Evolutionary conservation across 2,888 invertebrate species (phyloP), one percentile per base, ranked within the genome.

Genomic region (Ochlodes sylvanus): DNA sequence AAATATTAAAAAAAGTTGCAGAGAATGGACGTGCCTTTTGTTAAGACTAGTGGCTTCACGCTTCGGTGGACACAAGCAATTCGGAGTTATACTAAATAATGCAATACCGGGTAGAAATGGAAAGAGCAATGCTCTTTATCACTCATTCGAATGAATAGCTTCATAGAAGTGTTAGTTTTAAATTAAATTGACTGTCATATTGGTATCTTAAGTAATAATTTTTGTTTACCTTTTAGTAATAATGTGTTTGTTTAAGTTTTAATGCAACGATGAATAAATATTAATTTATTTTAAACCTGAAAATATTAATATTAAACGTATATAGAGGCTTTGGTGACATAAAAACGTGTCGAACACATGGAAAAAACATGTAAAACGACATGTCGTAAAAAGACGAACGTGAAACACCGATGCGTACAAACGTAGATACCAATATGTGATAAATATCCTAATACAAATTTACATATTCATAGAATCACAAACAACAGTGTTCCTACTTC

Each of bases 1-100:
- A 34, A 55, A 67, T 67, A 67, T 67, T 67, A 67, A 67, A 60
- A 67, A 60, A 60, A 66, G 66, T 58, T 27, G 52, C 15, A 54
- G 55, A 38, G 67, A 67, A 67, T 55, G 32, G 34, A 56, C 56
- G 42, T 21, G 54, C 38, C 67, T 67, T 67, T 55, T 67, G 60
- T 67, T 61, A 19, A 34, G 60, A 21, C 27, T 42, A 41, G 54
- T 42, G 19, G 55, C 61, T 55, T 56, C 54, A 55, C 47, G 55
- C 34, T 47, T 60, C 58, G 60, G 15, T 38, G 34, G 58, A 58
- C 14, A 12, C 15, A 65, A 67, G 60, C 54, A 34, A 61, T 67
- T 61, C 27, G 32, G 19, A 15, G 52, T 19, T 17, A n/a, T 38
- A 60, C 44, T 58, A 66, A 60, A 32, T 54, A 52, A 21, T 47